phyloP scores from a whole-genome alignment of 2,888 invertebrate genomes.

The Pantelozetes paolii region DNA sequence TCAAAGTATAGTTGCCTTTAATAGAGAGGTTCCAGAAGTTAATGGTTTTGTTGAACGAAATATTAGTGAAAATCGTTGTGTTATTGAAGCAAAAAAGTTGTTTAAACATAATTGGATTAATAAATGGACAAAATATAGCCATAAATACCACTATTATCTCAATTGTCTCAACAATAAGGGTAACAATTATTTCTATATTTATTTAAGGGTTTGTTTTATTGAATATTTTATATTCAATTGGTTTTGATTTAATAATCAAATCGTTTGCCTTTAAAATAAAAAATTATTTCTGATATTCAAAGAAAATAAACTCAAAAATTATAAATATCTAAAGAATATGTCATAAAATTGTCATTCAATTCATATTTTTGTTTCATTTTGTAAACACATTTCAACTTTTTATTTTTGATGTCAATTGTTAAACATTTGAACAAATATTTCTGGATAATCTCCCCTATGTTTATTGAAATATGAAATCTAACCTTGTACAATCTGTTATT shows the following conservation, averaged over 20 bases:
- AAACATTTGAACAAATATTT: too few relatives aligned
- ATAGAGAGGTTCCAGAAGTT: constrained; percentile 7
- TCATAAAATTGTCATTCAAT: too few relatives aligned
- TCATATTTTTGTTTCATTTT: too few relatives aligned
- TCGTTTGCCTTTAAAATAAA: not conserved
- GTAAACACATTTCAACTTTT: too few relatives aligned
- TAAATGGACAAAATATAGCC: constrained; percentile 9
- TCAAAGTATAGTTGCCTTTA: not conserved
- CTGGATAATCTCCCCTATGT: too few relatives aligned
- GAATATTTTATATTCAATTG: not conserved
- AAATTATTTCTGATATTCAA: too few relatives aligned
- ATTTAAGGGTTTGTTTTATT: not conserved
- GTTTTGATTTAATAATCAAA: too few relatives aligned
- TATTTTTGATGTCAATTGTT: too few relatives aligned
- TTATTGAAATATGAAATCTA: too few relatives aligned
- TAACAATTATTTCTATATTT: not conserved
- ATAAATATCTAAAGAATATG: too few relatives aligned
- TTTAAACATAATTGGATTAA: constrained; percentile 16
- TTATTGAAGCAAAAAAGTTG: not conserved
- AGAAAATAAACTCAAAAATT: too few relatives aligned
- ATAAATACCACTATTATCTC: constrained; percentile 30
- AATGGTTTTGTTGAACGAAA: not conserved
- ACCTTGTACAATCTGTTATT: too few relatives aligned
- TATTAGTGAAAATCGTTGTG: not conserved
- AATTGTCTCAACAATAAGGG: not conserved